Percentiles rank a stretch among this genome's conserved stretches.
Conservation (phyloP, 2,888 invertebrate species). For the Phrixothrix hirtus region DNA sequence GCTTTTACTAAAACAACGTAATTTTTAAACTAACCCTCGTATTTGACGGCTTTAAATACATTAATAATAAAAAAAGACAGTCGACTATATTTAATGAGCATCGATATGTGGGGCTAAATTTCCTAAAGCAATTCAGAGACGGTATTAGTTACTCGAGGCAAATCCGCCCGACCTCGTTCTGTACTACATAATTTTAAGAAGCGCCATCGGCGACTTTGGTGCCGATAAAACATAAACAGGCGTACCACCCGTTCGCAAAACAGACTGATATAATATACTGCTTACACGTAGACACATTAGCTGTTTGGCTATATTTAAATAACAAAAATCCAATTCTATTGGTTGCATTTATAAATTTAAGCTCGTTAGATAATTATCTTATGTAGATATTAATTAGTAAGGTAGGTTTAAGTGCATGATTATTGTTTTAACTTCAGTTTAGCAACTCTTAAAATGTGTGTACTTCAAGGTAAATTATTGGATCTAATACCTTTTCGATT, state of each 20-base stretch:
- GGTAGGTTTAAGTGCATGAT: too few species aligned
- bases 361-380: too few species aligned
- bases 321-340: neutral
- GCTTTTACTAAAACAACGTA: too few species aligned
- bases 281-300: constrained; percentile 40
- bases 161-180: constrained; percentile 48
- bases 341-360: too few species aligned
- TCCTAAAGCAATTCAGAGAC: constrained; percentile 41
- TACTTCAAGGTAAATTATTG: too few species aligned
- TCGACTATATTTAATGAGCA: constrained; percentile 21
- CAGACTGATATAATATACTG: constrained; percentile 41
- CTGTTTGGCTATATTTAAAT: neutral
- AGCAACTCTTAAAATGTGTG: too few species aligned
- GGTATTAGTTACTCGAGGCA: constrained; percentile 41
- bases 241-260: constrained; percentile 41
- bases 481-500: too few species aligned
- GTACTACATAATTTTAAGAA: constrained; percentile 48
- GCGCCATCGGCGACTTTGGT: constrained; percentile 40
- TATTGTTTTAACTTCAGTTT: too few species aligned
- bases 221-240: constrained; percentile 48
- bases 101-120: constrained; percentile 30
- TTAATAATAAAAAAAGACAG: too few species aligned
- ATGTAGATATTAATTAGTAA: too few species aligned
- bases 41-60: too few species aligned
- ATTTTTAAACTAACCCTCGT: too few species aligned